Evolutionary conservation across 2,797 vertebrate genomes (phyloP).

Genomic region (Etheostoma nigrum): DNA sequence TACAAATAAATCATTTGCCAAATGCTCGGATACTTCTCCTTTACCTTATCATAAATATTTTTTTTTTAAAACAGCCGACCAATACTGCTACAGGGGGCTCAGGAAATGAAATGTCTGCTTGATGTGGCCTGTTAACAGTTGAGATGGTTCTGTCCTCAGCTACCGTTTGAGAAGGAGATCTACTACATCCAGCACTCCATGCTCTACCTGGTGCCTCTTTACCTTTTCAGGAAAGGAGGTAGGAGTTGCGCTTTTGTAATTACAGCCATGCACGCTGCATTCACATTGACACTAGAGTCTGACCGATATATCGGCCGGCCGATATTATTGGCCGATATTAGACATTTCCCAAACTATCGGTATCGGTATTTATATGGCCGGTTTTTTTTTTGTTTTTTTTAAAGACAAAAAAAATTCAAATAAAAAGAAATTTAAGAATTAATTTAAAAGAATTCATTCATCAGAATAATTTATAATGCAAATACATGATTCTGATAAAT

Average conservation of each 20-base stretch:
- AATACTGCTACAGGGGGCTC: not conserved
- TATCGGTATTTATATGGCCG: too few species aligned
- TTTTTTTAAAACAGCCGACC: not conserved
- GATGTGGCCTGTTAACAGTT: not conserved
- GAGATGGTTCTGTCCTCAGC: constrained; percentile 81
- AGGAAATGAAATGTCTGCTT: not conserved
- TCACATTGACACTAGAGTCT: not conserved
- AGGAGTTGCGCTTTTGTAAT: constrained; percentile 50
- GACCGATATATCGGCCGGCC: too few species aligned
- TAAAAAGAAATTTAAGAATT: too few species aligned
- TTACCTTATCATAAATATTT: not conserved
- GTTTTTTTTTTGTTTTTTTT: too few species aligned
- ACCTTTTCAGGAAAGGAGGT: constrained; percentile 98
- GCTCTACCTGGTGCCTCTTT: constrained; percentile 96
- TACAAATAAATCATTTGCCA: not conserved
- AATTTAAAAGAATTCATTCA: too few species aligned
- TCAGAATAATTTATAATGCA: too few species aligned
- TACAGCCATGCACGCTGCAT: not conserved
- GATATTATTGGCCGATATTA: too few species aligned
- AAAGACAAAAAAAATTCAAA: too few species aligned
- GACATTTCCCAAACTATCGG: too few species aligned
- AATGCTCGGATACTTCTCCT: not conserved
- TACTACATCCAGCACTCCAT: constrained; percentile 99
- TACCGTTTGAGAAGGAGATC: constrained; percentile 96
- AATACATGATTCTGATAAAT: too few species aligned